Evolutionary conservation across 1,140 invertebrate species (phyloP).

Genomic region (Proctacanthus coquilletti): DNA sequence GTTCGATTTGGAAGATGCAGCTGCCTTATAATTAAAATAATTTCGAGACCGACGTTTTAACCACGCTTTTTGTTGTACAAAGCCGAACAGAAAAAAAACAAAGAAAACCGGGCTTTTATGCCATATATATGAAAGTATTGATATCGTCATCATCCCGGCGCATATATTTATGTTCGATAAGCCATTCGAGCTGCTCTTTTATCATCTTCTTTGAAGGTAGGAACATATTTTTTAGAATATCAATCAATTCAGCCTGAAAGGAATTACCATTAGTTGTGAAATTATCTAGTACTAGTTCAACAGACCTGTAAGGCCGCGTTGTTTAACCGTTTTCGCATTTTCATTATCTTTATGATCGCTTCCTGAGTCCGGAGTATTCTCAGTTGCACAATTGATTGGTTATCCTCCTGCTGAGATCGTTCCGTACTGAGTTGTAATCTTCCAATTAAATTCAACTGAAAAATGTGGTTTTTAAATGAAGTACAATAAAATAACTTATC

Average conservation of each 20-base stretch:
- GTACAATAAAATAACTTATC: neutral
- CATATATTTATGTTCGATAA: conserved; percentile 98
- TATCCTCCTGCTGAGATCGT: conserved; percentile 89
- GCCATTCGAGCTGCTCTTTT: conserved; percentile 98
- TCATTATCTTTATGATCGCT: conserved; percentile 97
- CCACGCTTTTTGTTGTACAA: too few species aligned
- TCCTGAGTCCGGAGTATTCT: conserved; percentile 84
- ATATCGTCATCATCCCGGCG: conserved; percentile 90
- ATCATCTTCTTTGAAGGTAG: conserved; percentile 98
- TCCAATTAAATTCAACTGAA: conserved; percentile 74
- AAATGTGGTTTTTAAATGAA: conserved; percentile 1
- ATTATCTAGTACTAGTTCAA: neutral
- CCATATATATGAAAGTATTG: conserved; percentile 96
- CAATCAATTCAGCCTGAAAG: conserved; percentile 74
- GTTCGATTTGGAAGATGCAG: too few species aligned
- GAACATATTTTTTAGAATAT: conserved; percentile 99
- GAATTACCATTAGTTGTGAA: neutral
- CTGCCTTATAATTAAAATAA: too few species aligned
- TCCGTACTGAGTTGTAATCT: conserved; percentile 88
- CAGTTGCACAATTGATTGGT: conserved; percentile 92
- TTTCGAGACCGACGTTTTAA: too few species aligned
- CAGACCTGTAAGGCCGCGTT: conserved; percentile 77
- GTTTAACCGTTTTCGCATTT: conserved; percentile 89
- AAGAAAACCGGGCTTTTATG: too few species aligned
- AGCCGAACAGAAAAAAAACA: too few species aligned